Percentiles rank a stretch among this genome's conserved stretches.
phyloP scores from a whole-genome alignment of 2,888 invertebrate species.

The Meghimatium bilineatum region DNA sequence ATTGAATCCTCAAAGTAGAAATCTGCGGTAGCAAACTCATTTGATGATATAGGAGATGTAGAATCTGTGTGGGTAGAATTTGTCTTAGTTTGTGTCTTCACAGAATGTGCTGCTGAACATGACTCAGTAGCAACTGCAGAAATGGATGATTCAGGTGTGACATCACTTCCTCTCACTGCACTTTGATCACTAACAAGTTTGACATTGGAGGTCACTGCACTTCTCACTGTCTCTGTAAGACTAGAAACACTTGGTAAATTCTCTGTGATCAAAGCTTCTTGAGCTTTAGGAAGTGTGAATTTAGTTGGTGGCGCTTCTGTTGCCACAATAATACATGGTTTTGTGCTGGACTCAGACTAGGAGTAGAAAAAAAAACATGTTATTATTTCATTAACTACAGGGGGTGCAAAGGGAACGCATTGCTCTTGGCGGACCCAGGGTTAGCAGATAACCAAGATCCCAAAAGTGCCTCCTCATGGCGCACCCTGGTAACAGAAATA shows the following conservation, averaged over 20 bases:
- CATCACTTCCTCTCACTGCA: not conserved
- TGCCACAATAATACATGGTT: slow-evolving; percentile 37
- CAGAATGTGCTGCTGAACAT: slow-evolving; percentile 20
- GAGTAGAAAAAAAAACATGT: not conserved
- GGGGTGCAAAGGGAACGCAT: too few species aligned
- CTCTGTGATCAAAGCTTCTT: slow-evolving; percentile 36
- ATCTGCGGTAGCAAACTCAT: slow-evolving; percentile 87
- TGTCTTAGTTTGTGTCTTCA: slow-evolving; percentile 42
- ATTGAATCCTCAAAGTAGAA: slow-evolving; percentile 93
- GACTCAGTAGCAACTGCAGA: slow-evolving; percentile 24
- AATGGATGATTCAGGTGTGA: slow-evolving; percentile 18
- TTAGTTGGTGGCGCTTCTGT: slow-evolving; percentile 43
- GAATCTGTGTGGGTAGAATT: slow-evolving; percentile 58
- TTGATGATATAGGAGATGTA: slow-evolving; percentile 71
- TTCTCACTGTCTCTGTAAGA: slow-evolving; percentile 22
- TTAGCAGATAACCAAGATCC: too few species aligned
- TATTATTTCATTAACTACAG: too few species aligned
- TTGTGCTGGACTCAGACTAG: not conserved
- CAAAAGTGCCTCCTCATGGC: too few species aligned
- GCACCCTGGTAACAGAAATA: too few species aligned
- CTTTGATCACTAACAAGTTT: not conserved
- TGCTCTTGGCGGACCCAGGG: too few species aligned
- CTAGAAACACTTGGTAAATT: slow-evolving; percentile 14
- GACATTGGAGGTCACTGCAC: slow-evolving; percentile 6
- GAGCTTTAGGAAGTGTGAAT: slow-evolving; percentile 42